Base-by-base conservation (phyloP, 1,140 invertebrate genomes). In the Caenorhabditis remanei region DNA sequence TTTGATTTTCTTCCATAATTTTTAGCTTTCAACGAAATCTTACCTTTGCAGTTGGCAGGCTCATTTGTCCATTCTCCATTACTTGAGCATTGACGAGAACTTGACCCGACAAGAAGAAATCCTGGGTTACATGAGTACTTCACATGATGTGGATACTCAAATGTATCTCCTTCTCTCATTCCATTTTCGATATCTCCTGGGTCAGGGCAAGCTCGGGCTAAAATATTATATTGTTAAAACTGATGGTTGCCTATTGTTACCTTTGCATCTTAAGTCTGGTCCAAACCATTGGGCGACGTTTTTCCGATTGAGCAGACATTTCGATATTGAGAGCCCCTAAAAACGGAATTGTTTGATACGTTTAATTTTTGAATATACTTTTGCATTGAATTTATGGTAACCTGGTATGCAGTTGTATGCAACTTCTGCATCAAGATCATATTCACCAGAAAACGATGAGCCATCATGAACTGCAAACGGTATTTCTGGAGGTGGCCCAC, bases 181-280 rank as follows among this genome's bases (percentile, higher is more conserved):
- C 97, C 97, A 91, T 98, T 96, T 0, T 95, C 93, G 13, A 98
- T 96, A 91, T 97, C 96, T 0, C 95, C 95, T 0, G 97, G 97
- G 86, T 95, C 94, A 0, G 96, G 96, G 92, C 97, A 98, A 46
- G 95, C 95, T 79, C 95, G 94, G 32, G 96, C 96, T 96, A 91
- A 24, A 89, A 89, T 14, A 84, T 61, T 13, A 48, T 40, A 56
- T 75, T 21, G 84, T 48, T 67, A 43, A 86, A 16, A 87, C 53
- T 61, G 89, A 95, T 95, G 5, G 8, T 75, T 46, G 48, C 46
- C 11, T 46, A 43, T 16, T 16, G 19, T 79, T 94, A 96, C 97
- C 96, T 94, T 97, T 96, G 91, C 98, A 99, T 55, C 95, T 95
- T 84, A 99, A 96, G 90, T 98, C 96, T 0, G 97, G 97, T 19